Conservation (phyloP, 2,797 vertebrate species). For the Micrastur ruficollis region DNA sequence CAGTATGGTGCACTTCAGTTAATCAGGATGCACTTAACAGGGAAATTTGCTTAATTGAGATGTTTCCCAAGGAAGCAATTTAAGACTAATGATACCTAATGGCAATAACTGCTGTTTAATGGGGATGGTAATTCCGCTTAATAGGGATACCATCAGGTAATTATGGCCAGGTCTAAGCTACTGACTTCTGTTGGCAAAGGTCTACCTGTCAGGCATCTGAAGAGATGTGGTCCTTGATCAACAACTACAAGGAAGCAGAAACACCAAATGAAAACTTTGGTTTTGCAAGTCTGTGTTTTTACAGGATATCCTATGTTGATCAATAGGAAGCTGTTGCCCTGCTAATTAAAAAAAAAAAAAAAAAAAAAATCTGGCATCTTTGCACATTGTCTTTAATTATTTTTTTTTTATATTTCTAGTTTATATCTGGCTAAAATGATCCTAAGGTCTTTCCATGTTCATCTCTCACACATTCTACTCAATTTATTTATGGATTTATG, state of each 20-base stretch:
- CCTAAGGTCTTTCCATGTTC: background rate
- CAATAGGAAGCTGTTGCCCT: background rate
- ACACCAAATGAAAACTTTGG: background rate
- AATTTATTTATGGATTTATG: background rate
- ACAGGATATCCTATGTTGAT: background rate
- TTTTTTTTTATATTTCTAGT: background rate
- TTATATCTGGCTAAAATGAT: background rate
- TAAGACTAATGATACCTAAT: slow-evolving; percentile 57
- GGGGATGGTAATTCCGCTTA: slow-evolving; percentile 33
- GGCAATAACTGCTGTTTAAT: slow-evolving; percentile 58
- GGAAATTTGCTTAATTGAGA: slow-evolving; percentile 52
- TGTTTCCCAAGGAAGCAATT: slow-evolving; percentile 57
- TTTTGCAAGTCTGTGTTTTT: background rate
- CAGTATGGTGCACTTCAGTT: background rate
- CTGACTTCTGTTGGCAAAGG: background rate
- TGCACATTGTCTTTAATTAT: background rate
- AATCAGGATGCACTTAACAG: slow-evolving; percentile 40
- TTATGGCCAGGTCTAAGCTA: slow-evolving; percentile 27
- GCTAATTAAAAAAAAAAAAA: background rate
- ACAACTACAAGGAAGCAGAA: background rate
- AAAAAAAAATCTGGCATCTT: background rate
- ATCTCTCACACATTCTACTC: background rate
- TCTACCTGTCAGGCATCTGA: background rate
- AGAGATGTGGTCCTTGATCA: background rate
- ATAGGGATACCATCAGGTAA: slow-evolving; percentile 51